A percentile compares a stretch with the other conserved stretches of the same genome.
phyloP scores from a whole-genome alignment of 1,140 invertebrate genomes.

The Brachystomella parvula region DNA sequence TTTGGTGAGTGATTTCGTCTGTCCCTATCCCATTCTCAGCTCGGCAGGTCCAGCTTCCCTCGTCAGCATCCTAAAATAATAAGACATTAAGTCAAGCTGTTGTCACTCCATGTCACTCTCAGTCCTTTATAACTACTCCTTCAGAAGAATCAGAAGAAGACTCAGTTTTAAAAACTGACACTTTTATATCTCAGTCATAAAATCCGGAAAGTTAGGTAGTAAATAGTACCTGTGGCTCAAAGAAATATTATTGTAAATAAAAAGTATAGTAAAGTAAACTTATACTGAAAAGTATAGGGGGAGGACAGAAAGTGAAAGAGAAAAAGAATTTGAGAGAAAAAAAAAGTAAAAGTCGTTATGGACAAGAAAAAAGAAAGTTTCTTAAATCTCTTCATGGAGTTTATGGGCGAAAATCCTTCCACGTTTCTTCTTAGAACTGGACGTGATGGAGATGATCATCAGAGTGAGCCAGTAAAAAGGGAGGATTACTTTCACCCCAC shows the following conservation, averaged over 20 bases:
- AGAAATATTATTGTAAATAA: conserved; percentile 1
- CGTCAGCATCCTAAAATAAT: conserved; percentile 41
- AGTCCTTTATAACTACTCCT: background rate
- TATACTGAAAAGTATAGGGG: background rate
- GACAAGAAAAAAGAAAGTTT: too few relatives aligned
- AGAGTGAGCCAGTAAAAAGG: background rate
- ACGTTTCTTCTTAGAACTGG: background rate
- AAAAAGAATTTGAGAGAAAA: background rate
- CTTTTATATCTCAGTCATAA: background rate
- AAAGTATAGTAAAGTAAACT: background rate
- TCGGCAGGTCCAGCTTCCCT: conserved; percentile 45
- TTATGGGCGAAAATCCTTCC: conserved; percentile 1
- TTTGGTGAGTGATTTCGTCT: conserved; percentile 43
- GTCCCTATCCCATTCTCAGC: conserved; percentile 43
- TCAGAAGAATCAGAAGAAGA: too few relatives aligned
- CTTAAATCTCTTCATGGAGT: background rate
- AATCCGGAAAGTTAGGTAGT: background rate
- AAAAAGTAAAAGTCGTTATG: conserved; percentile 8
- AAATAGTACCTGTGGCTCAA: conserved; percentile 3
- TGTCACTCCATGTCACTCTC: background rate
- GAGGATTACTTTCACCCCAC: background rate
- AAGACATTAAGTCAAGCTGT: background rate
- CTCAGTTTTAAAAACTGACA: background rate
- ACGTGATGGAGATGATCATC: background rate
- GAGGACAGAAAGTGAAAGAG: background rate